These are phyloP conservation scores for Petrolisthes manimaculis DNA, from an alignment of 2,888 invertebrate species.

Conservation along the genomic window DNA sequence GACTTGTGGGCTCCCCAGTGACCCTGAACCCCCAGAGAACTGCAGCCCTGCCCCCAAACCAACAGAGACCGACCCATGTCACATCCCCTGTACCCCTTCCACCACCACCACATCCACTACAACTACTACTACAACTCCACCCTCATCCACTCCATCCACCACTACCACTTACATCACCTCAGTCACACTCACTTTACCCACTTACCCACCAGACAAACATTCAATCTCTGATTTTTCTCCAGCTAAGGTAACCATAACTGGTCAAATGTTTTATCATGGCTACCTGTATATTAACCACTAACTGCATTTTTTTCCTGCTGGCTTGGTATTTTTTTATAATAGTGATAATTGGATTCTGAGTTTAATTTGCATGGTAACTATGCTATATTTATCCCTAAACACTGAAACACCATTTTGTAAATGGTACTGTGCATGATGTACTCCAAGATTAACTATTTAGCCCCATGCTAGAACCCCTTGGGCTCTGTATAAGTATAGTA, in stretches of 20 bases:
- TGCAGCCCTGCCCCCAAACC: conserved; percentile 48
- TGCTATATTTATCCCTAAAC: too few species aligned
- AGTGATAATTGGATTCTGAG: too few species aligned
- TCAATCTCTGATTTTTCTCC: conserved; percentile 19
- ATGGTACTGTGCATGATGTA: too few species aligned
- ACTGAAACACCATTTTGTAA: too few species aligned
- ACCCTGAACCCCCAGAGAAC: conserved; percentile 27
- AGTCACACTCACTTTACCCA: conserved; percentile 28
- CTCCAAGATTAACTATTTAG: too few species aligned
- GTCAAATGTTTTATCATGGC: too few species aligned
- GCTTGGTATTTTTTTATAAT: too few species aligned
- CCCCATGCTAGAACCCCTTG: too few species aligned
- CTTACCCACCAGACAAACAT: conserved; percentile 12
- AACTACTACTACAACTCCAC: background rate
- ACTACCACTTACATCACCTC: background rate
- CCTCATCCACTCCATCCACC: background rate
- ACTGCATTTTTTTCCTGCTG: too few species aligned
- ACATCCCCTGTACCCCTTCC: conserved; percentile 52
- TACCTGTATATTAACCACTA: too few species aligned
- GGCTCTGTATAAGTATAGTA: too few species aligned
- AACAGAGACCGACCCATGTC: conserved; percentile 44
- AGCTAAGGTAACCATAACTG: conserved; percentile 27
- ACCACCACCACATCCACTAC: conserved; percentile 44
- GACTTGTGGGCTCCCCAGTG: conserved; percentile 67
- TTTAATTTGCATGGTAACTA: too few species aligned